phyloP scores from a whole-genome alignment of 1,140 invertebrate genomes.

The Tetramorium simillimum region DNA sequence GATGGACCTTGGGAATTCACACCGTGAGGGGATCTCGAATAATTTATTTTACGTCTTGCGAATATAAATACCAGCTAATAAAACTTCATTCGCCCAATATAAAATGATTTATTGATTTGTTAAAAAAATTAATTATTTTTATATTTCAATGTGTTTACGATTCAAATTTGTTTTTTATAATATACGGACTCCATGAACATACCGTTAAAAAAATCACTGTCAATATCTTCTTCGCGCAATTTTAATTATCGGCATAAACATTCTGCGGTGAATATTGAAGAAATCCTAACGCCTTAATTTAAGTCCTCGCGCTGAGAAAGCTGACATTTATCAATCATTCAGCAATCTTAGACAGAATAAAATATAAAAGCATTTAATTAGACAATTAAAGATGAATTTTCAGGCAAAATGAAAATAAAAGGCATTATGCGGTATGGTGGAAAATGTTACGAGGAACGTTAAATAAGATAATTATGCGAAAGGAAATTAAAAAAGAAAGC shows the following conservation, averaged over 20 bases:
- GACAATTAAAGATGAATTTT: not conserved
- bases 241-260: not conserved
- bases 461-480: not conserved
- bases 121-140: not conserved
- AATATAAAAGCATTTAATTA: not conserved
- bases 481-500: not conserved
- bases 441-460: not conserved
- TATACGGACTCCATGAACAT: not conserved
- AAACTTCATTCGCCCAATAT: not conserved
- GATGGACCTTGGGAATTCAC: not conserved
- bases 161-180: not conserved
- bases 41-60: not conserved
- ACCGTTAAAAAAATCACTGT: not conserved
- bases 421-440: not conserved
- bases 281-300: not conserved
- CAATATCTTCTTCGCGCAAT: not conserved
- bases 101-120: not conserved
- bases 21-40: not conserved
- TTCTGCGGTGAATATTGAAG: not conserved
- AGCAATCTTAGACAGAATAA: not conserved
- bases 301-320: not conserved
- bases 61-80: not conserved
- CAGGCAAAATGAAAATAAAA: not conserved
- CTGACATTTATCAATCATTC: not conserved
- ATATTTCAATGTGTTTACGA: not conserved